Evolutionary conservation across 2,113 vertebrate species (phyloP).

Genomic region (Lonchura striata): DNA sequence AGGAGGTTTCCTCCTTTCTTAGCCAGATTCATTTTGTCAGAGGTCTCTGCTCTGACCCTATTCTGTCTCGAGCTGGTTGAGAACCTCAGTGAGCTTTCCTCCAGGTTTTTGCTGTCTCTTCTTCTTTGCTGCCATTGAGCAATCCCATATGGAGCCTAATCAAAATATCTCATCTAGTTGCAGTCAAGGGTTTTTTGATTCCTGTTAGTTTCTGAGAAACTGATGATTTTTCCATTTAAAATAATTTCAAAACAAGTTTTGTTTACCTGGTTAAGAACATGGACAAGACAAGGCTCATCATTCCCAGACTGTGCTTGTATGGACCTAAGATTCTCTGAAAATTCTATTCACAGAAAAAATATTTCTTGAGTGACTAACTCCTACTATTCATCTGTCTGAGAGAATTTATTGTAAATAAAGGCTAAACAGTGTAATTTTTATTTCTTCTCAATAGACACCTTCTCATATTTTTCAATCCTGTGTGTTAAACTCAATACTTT

Average conservation of each 20-base stretch:
- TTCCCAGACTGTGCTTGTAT: neutral
- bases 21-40: neutral
- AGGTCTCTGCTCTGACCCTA: neutral
- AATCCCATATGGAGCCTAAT: neutral
- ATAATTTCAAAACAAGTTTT: neutral
- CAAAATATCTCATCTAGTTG: fast-evolving
- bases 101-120: neutral
- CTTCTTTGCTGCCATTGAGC: neutral
- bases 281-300: neutral
- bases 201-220: neutral
- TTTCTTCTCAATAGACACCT: neutral
- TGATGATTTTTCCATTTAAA: neutral
- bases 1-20: neutral
- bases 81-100: neutral
- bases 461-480: neutral
- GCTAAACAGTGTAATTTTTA: neutral
- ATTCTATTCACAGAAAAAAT: neutral
- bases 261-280: neutral
- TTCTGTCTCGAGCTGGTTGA: neutral
- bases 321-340: neutral
- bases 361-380: neutral
- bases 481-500: neutral
- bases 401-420: neutral
- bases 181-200: neutral
- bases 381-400: fast-evolving